Percentiles rank a stretch among this genome's conserved stretches.
These are phyloP conservation scores for Dinocampus coccinellae DNA, from an alignment of 2,888 invertebrate genomes.

Conservation along the genomic window DNA sequence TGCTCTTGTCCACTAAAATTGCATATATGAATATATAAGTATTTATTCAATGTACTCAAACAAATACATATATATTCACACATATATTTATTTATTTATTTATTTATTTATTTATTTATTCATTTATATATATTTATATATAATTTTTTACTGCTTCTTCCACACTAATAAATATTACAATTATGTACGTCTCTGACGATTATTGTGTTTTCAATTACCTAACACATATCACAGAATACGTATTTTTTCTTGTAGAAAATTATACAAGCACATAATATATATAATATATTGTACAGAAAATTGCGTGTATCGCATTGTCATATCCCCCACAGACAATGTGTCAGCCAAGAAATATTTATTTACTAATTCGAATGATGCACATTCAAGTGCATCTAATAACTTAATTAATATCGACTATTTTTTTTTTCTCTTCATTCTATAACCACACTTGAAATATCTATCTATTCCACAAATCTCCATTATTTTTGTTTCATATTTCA, in stretches of 20 bases:
- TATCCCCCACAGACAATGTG: background rate
- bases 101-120: background rate
- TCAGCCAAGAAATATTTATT: background rate
- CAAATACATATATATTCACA: background rate
- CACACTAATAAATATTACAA: slow-evolving; percentile 55
- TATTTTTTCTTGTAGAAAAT: slow-evolving; percentile 56
- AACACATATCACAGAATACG: slow-evolving; percentile 68
- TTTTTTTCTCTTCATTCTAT: slow-evolving; percentile 19
- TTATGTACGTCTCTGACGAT: slow-evolving; percentile 55
- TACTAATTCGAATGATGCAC: background rate
- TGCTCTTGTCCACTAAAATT: slow-evolving; percentile 32
- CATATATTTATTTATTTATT: background rate
- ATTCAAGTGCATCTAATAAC: background rate
- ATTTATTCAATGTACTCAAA: no score
- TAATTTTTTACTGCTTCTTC: slow-evolving; percentile 43
- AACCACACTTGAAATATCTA: slow-evolving; percentile 39
- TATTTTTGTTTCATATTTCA: background rate
- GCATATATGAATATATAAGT: no score
- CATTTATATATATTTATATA: slow-evolving; percentile 14
- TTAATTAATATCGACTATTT: background rate
- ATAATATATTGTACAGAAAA: slow-evolving; percentile 47
- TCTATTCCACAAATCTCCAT: slow-evolving; percentile 39
- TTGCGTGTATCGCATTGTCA: background rate
- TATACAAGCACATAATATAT: slow-evolving; percentile 54
- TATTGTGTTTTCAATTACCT: slow-evolving; percentile 58